Conservation (phyloP, 2,888 invertebrate genomes). For the Vannuccia rotundouncinata region DNA sequence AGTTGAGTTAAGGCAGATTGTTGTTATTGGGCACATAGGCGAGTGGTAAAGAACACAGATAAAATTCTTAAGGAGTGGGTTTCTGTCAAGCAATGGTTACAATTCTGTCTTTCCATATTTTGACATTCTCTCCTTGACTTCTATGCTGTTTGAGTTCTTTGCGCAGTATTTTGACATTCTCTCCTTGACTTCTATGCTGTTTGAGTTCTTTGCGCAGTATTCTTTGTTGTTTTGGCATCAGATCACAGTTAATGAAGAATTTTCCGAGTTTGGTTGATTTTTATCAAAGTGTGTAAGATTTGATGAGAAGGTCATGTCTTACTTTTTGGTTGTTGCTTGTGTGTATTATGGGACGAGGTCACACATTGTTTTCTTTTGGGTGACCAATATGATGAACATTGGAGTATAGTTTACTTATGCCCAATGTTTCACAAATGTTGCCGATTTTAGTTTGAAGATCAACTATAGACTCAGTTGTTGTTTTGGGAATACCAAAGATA, state of each 20-base stretch:
- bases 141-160: conserved; percentile 5
- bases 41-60: neutral
- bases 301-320: neutral
- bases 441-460: conserved; percentile 19
- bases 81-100: neutral
- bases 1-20: conserved; percentile 7
- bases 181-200: conserved; percentile 6
- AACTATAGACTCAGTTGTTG: neutral
- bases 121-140: conserved; percentile 19
- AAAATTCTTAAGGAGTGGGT: neutral
- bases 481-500: conserved; percentile 15
- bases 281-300: neutral
- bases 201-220: conserved; percentile 14
- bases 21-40: neutral
- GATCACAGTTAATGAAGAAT: conserved; percentile 1
- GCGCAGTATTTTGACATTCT: conserved; percentile 26
- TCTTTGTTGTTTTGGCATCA: conserved; percentile 4
- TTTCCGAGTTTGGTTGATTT: neutral
- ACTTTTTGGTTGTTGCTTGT: conserved; percentile 14
- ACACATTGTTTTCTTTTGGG: conserved; percentile 13
- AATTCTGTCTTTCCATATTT: conserved; percentile 16
- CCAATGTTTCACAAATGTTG: conserved; percentile 21
- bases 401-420: conserved; percentile 20
- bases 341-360: neutral
- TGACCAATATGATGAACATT: conserved; percentile 13